Base-by-base conservation (phyloP, 2,113 vertebrate genomes). In the Clinocottus analis region DNA sequence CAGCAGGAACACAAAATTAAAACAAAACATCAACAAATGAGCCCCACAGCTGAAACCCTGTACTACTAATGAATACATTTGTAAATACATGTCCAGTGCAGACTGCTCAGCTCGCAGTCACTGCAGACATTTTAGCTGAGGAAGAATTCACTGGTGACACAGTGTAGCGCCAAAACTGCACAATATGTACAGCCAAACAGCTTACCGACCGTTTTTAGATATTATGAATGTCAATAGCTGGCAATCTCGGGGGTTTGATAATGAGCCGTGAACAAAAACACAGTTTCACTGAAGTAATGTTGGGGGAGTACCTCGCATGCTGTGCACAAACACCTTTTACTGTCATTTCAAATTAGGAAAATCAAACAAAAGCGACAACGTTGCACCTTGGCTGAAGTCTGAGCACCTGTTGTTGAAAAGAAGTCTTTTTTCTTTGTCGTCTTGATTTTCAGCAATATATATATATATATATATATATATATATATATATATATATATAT, bases 211-310 rank as follows among this genome's bases (percentile, higher is more conserved):
- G 55, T 86, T 87, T 83, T 58, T 81, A 67, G 78, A 76, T 82
- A 63, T 69, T 56, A 84, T 82, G 78, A 76, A 86, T 83, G 81
- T 82, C 79, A 80, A 80, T 78, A 75, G 78, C 53, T 80, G 75
- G 65, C 72, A 63, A 83, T 72, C 75, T 80, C 78, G 21, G 19
- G 47, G 74, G 80, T 0, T 11, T 73, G 72, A 83, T 82, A 80
- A 86, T 87, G 83, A 86, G 80, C 72, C 80, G 70, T 70, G 67
- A 85, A 82, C 41, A 83, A 77, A 79, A 85, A 71, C 66, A 21
- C 5, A 1, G 35, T 60, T 64, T 75, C 33, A n/a, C 45, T 64
- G 27, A 82, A 82, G 58, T 51, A 71, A 68, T 74, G 82, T 66
- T 25, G 12, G 19, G 64, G 53, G 39, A 67, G 51, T 74, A 75